Evolutionary conservation across 1,140 invertebrate genomes (phyloP).

Genomic region (Panagrolaimus sp.): DNA sequence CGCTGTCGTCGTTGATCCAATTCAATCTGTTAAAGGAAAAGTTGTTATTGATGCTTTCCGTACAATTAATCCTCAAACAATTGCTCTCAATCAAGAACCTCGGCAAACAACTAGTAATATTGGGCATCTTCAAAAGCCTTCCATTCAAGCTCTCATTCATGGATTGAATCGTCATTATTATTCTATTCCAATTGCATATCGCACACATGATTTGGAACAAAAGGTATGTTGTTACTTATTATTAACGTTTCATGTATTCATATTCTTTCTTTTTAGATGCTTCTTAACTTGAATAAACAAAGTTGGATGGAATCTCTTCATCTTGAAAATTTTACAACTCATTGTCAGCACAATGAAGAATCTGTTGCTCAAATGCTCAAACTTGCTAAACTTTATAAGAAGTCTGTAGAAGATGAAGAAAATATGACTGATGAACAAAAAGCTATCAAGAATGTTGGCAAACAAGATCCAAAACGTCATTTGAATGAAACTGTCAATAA

Average conservation of each 20-base stretch:
- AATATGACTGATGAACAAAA: conserved; percentile 99
- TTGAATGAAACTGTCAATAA: conserved; percentile 95
- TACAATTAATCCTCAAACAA: conserved; percentile 97
- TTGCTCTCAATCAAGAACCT: conserved; percentile 96
- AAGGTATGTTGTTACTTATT: conserved; percentile 63
- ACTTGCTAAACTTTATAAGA: conserved; percentile 95
- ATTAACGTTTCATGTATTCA: neutral
- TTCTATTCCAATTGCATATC: conserved; percentile 98
- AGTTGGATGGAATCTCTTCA: conserved; percentile 98
- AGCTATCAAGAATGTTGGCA: conserved; percentile 98
- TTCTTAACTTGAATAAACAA: conserved; percentile 96
- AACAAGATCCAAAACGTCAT: conserved; percentile 99
- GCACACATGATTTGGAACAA: conserved; percentile 96
- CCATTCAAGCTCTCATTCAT: conserved; percentile 96
- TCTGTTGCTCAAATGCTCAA: conserved; percentile 94
- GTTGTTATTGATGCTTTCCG: conserved; percentile 66
- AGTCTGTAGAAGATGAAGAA: conserved; percentile 96
- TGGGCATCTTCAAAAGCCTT: conserved; percentile 95
- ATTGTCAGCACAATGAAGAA: conserved; percentile 77
- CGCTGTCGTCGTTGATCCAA: conserved; percentile 98
- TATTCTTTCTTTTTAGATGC: conserved; percentile 69
- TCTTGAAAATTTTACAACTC: conserved; percentile 85
- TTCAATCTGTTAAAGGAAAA: conserved; percentile 92
- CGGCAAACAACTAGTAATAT: conserved; percentile 97
- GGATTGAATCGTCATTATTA: conserved; percentile 98